Conservation (phyloP, 2,113 vertebrate genomes). For the Sminthopsis crassicaudata region DNA sequence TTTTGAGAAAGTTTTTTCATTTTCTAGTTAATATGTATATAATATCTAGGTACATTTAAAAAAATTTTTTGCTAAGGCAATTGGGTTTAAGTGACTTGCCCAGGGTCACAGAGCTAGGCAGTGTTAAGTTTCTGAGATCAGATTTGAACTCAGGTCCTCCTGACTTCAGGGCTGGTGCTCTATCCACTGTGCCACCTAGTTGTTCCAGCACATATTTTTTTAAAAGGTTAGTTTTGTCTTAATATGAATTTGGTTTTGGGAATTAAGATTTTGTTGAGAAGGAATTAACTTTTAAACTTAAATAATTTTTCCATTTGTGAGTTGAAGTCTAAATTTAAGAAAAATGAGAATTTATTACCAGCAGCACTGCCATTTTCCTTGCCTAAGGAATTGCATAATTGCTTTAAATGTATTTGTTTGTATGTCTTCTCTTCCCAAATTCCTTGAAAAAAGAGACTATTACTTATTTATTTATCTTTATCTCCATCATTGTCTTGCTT, state of each 20-base stretch:
- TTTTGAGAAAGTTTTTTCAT: conserved; percentile 20
- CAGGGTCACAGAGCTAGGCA: no score
- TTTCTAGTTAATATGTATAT: conserved; percentile 31
- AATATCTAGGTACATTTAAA: background rate
- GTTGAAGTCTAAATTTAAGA: background rate
- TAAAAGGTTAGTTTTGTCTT: background rate
- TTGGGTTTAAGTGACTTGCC: no score
- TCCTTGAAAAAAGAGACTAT: background rate
- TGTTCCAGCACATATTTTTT: no score
- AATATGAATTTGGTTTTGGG: background rate
- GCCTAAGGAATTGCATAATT: background rate
- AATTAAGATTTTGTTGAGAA: background rate
- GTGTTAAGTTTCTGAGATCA: no score
- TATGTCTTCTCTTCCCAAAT: background rate
- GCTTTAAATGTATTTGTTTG: background rate
- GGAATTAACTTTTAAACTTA: background rate
- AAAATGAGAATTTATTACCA: background rate
- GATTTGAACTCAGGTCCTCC: no score
- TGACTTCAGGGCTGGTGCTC: no score
- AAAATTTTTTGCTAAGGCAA: no score
- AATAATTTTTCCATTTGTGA: background rate
- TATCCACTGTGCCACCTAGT: no score
- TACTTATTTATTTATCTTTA: background rate
- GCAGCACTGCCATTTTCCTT: background rate
- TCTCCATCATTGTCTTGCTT: background rate